phyloP scores from a whole-genome alignment of 1,140 invertebrate genomes.

The Arion vulgaris region DNA sequence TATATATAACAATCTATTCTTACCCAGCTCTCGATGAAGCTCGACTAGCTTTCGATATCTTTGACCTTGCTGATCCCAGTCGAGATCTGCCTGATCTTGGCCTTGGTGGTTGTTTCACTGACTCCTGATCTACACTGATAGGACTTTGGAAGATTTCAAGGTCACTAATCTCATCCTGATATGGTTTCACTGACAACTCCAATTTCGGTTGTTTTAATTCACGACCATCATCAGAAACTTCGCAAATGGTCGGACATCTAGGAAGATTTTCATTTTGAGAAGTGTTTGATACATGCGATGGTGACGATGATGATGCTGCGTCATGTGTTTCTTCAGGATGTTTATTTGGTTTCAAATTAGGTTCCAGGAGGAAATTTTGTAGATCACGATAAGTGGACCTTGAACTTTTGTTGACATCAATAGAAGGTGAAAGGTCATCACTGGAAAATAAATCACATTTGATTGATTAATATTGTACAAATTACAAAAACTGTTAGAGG shows the following conservation, averaged over 20 bases:
- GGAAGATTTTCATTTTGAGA: neutral
- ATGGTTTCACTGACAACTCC: neutral
- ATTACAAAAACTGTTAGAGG: no score
- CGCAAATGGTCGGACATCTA: neutral
- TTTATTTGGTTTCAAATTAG: neutral
- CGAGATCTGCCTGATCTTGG: conserved; percentile 12
- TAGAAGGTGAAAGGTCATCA: no score
- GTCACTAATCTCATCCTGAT: neutral
- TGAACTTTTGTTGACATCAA: no score
- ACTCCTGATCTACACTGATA: neutral
- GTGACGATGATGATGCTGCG: no score
- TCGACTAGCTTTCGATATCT: conserved; percentile 51
- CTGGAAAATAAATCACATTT: no score
- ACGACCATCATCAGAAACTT: neutral
- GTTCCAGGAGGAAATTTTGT: no score
- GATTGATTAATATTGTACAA: no score
- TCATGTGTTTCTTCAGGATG: neutral
- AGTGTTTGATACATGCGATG: neutral
- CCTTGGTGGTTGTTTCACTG: neutral
- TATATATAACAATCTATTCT: neutral
- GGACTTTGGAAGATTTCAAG: neutral
- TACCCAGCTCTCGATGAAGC: conserved; percentile 54
- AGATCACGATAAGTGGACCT: no score
- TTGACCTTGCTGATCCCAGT: conserved; percentile 29
- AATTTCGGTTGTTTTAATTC: neutral